phyloP scores from a whole-genome alignment of 1,140 invertebrate species.

The Drosophila nasuta region DNA sequence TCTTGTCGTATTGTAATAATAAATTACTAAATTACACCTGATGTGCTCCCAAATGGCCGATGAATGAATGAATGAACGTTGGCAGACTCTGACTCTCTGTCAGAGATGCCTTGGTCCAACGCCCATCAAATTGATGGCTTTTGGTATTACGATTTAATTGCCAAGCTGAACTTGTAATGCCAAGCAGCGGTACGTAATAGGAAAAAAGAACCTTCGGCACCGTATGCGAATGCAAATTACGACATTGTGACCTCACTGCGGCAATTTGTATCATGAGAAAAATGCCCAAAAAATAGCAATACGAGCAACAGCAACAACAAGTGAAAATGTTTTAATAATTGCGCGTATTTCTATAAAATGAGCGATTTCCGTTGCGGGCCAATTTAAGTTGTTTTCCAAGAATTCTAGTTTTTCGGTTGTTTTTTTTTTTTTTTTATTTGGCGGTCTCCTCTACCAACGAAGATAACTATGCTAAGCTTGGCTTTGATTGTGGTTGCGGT shows the following conservation, averaged over 20 bases:
- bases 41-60: conserved; percentile 66
- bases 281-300: conserved; percentile 37
- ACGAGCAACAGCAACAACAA: conserved; percentile 22
- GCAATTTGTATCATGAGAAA: conserved; percentile 77
- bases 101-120: conserved; percentile 32
- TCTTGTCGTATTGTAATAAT: conserved; percentile 41
- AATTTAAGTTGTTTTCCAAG: conserved; percentile 57
- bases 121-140: conserved; percentile 76
- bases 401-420: conserved; percentile 38
- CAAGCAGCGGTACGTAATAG: conserved; percentile 47
- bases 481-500: conserved; percentile 27
- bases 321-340: conserved; percentile 83
- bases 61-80: conserved; percentile 53
- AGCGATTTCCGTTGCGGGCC: conserved; percentile 76
- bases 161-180: conserved; percentile 68
- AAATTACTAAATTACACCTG: conserved; percentile 64
- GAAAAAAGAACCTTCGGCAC: conserved; percentile 55
- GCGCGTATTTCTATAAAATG: conserved; percentile 74
- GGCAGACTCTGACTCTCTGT: conserved; percentile 6
- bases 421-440: conserved; percentile 14
- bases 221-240: conserved; percentile 61
- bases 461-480: conserved; percentile 15
- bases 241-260: conserved; percentile 64
- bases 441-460: background rate
- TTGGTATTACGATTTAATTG: conserved; percentile 74